A percentile compares a stretch with the other conserved stretches of the same genome.
Evolutionary conservation across 2,888 invertebrate species (phyloP).

Genomic region (Cerastis rubricosa): DNA sequence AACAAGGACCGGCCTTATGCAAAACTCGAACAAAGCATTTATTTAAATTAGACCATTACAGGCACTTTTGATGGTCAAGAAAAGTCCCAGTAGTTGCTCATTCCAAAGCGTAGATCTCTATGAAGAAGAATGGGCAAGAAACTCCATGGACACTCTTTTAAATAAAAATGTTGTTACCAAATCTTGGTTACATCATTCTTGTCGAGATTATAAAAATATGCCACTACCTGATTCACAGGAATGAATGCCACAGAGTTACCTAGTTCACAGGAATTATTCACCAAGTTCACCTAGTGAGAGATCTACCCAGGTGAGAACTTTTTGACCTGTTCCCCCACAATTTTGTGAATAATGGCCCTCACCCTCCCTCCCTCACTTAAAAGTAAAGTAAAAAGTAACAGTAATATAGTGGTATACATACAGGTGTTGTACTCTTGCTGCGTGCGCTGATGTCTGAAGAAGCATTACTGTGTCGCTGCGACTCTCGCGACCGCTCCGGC

Average conservation of each 20-base stretch:
- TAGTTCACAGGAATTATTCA: background rate
- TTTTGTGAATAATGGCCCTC: background rate
- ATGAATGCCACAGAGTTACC: background rate
- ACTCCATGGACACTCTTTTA: no score
- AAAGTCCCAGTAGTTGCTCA: no score
- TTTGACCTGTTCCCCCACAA: background rate
- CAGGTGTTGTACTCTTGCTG: slow-evolving; percentile 89
- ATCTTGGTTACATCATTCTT: no score
- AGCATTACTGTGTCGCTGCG: slow-evolving; percentile 85
- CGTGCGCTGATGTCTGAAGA: slow-evolving; percentile 90
- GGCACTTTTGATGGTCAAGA: no score
- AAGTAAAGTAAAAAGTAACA: background rate
- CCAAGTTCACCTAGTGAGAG: background rate
- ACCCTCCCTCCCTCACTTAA: no score
- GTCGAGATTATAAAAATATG: no score
- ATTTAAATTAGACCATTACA: no score
- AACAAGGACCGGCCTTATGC: no score
- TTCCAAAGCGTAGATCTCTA: no score
- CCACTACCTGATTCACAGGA: background rate
- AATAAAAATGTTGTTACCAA: no score
- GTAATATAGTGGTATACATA: slow-evolving; percentile 61
- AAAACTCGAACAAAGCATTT: no score
- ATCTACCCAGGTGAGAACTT: background rate
- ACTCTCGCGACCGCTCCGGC: slow-evolving; percentile 78
- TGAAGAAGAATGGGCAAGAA: no score